Base-by-base conservation (phyloP, 2,113 vertebrate species). In the Uropsilus gracilis region DNA sequence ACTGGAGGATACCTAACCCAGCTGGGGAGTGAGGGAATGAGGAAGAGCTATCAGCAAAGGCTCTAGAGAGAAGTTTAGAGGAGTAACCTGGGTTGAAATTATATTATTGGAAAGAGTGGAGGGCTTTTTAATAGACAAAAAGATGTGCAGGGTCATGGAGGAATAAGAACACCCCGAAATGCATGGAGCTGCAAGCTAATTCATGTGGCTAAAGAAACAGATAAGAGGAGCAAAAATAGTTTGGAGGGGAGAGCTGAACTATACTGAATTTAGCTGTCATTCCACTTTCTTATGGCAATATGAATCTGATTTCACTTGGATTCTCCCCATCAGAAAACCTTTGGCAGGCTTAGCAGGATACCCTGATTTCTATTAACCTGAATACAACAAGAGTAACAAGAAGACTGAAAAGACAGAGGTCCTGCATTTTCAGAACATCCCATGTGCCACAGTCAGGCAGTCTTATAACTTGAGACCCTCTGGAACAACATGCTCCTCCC, bases 281-380 rank as follows among this genome's bases (percentile, higher is more conserved):
- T 50, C 26, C 24, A 72, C 32, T 90, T 66, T 73, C 18, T 75
- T 64, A 53, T 8, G 46, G 64, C 16, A 48, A 44, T 55, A 71
- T 22, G 34, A 81, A 66, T 46, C 28, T 42, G 39, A 59, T 92
- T 75, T 96, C 53, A 78, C 69, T 81, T 95, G 22, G n/a, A 69
- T 61, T 73, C 57, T 87, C 37, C 17, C 10, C 39, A 37, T 12
- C 48, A 5, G 2, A 5, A 53, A 57, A 8, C 2, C 3, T 4
- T 64, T 7, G 0, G 32, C 28, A 18, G 69, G 26, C 64, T 6
- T 59, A 24, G 63, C 4, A 10, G 2, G 4, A 5, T 57, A 10
- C 3, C 11, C 4, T 73, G 50, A 9, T 94, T 92, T 89, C 57
- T 82, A 8, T 14, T 75, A 59, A 20, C 18, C 59, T 76, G 11